Percentiles rank a stretch among this genome's conserved stretches.
phyloP scores from a whole-genome alignment of 37 sponge, comb jelly and placozoan species.

The Bolinopsis microptera region DNA sequence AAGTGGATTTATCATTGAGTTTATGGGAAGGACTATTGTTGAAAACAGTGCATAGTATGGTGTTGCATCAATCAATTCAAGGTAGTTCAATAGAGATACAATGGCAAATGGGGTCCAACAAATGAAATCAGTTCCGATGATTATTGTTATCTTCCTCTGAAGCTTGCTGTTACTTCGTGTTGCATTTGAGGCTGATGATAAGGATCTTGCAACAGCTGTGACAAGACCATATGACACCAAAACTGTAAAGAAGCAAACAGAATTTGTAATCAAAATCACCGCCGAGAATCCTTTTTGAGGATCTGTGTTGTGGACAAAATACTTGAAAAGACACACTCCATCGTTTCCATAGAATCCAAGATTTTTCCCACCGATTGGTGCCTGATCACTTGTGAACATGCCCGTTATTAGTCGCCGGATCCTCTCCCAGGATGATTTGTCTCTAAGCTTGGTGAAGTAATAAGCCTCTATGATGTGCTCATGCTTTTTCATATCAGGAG shows the following conservation, averaged over 20 bases:
- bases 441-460: not conserved
- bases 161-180: not conserved
- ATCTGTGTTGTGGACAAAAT: not conserved
- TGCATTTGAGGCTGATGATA: not conserved
- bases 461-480: not conserved
- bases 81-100: not conserved
- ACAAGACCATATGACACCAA: not conserved
- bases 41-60: not conserved
- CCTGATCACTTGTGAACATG: conserved; percentile 2
- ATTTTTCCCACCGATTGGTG: not conserved
- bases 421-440: not conserved
- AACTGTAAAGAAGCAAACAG: not conserved
- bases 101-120: conserved; percentile 13
- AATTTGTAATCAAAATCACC: not conserved
- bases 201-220: not conserved
- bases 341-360: conserved; percentile 23
- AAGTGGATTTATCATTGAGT: conserved; percentile 42
- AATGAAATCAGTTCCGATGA: not conserved
- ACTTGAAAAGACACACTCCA: not conserved
- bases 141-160: not conserved
- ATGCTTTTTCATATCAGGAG: not conserved
- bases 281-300: not conserved
- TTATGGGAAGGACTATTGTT: not conserved
- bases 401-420: not conserved
- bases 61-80: conserved; percentile 8